Evolutionary conservation across 30 jellyfish, hydroid and myxozoan species (phyloP).

Genomic region (Morbakka virulenta): DNA sequence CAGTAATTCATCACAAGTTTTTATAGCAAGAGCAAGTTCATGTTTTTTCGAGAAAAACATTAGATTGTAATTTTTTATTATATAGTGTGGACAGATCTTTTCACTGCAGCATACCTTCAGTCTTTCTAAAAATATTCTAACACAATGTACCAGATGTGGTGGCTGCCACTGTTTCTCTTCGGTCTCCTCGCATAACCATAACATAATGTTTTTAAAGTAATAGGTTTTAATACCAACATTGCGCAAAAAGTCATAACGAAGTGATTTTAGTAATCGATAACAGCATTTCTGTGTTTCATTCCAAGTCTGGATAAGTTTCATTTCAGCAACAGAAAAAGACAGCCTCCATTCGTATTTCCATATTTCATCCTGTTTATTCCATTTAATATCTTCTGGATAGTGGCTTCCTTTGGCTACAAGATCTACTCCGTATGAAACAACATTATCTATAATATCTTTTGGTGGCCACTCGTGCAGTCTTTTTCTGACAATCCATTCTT

Average conservation of each 20-base stretch:
- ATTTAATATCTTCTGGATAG: background rate
- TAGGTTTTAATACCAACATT: conserved; percentile 7
- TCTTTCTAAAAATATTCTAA: background rate
- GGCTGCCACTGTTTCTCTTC: conserved; percentile 24
- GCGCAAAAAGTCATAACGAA: conserved; percentile 11
- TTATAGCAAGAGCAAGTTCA: background rate
- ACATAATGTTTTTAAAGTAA: conserved; percentile 42
- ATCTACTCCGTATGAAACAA: conserved; percentile 28
- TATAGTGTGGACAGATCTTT: conserved; percentile 25
- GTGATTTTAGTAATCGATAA: conserved; percentile 28
- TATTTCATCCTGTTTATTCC: background rate
- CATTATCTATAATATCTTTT: background rate
- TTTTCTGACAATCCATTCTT: conserved; percentile 3
- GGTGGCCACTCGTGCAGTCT: conserved; percentile 10
- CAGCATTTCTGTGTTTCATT: conserved; percentile 26
- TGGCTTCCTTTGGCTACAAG: conserved; percentile 36
- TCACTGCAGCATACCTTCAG: background rate
- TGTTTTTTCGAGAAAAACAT: background rate
- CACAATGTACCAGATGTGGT: background rate
- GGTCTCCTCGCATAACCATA: conserved; percentile 7
- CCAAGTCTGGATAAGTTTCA: conserved; percentile 16
- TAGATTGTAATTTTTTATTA: conserved; percentile 5
- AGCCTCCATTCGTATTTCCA: conserved; percentile 32
- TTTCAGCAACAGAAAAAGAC: conserved; percentile 50
- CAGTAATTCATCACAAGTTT: conserved; percentile 2